These are phyloP conservation scores for Cephus pygmeus DNA, from an alignment of 2,888 invertebrate species.

Conservation along the genomic window DNA sequence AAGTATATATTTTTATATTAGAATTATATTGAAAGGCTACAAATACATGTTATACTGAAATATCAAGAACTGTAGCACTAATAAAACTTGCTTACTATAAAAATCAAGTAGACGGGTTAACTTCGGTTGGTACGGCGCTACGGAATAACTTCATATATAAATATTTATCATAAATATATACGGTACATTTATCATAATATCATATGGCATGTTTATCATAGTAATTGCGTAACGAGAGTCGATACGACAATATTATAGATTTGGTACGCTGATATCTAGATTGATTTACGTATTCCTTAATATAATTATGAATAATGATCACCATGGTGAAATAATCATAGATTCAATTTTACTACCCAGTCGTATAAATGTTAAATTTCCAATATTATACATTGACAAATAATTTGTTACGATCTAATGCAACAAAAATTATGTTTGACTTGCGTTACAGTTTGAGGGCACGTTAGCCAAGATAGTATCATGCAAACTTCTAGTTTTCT, in stretches of 20 bases:
- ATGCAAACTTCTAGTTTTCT: conserved; percentile 6
- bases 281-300: not conserved
- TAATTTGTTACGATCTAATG: too few species aligned
- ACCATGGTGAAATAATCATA: not conserved
- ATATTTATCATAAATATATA: not conserved
- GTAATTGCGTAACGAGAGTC: not conserved
- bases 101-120: not conserved
- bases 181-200: not conserved
- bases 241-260: not conserved
- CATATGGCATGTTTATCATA: not conserved
- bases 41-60: not conserved
- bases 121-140: not conserved
- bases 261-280: not conserved
- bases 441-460: not conserved
- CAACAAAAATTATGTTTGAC: not conserved
- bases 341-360: not conserved
- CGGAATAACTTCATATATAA: not conserved
- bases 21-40: not conserved
- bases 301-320: not conserved
- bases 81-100: not conserved
- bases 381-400: too few species aligned
- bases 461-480: not conserved
- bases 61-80: not conserved
- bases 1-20: not conserved
- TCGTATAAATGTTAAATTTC: not conserved